Percentiles rank a stretch among this genome's conserved stretches.
Evolutionary conservation across 2,888 invertebrate genomes (phyloP).

Genomic region (Carpatolechia fugitivella): DNA sequence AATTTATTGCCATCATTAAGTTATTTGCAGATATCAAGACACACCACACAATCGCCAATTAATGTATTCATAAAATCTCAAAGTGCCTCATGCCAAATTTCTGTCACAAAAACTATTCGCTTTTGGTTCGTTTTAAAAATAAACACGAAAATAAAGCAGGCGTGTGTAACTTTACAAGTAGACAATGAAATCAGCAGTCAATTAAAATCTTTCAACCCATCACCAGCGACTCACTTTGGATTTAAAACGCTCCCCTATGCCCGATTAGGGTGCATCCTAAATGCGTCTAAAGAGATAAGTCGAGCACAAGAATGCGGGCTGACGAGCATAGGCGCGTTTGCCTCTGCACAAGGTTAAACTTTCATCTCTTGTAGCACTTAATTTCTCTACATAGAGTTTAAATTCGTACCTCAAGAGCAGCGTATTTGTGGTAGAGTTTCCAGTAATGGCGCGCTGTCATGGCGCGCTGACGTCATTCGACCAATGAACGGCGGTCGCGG

Average conservation of each 20-base stretch:
- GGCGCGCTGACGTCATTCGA: constrained; percentile 75
- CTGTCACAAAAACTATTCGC: constrained; percentile 2
- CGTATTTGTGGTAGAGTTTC: constrained; percentile 43
- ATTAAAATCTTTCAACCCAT: constrained; percentile 68
- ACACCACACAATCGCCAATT: not conserved
- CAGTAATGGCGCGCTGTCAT: constrained; percentile 73
- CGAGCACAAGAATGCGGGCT: constrained; percentile 70
- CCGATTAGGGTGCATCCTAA: constrained; percentile 76
- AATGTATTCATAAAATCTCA: not conserved
- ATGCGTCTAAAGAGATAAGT: constrained; percentile 73
- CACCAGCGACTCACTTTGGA: constrained; percentile 60
- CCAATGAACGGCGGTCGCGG: constrained; percentile 66
- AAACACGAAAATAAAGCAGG: not conserved
- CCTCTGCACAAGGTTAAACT: constrained; percentile 38
- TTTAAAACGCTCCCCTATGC: constrained; percentile 64
- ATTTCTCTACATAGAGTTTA: constrained; percentile 32
- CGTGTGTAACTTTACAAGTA: constrained; percentile 18
- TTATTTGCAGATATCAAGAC: constrained; percentile 9
- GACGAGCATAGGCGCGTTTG: constrained; percentile 65
- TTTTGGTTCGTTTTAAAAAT: not conserved
- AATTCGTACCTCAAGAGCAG: constrained; percentile 32
- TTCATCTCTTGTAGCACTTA: constrained; percentile 30
- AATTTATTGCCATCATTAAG: constrained; percentile 4
- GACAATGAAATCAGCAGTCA: constrained; percentile 60
- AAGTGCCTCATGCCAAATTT: constrained; percentile 4